A percentile compares a stretch with the other conserved stretches of the same genome.
These are phyloP conservation scores for Galeopsomyia nigrocyanea DNA, from an alignment of 2,888 invertebrate genomes.

Conservation along the genomic window DNA sequence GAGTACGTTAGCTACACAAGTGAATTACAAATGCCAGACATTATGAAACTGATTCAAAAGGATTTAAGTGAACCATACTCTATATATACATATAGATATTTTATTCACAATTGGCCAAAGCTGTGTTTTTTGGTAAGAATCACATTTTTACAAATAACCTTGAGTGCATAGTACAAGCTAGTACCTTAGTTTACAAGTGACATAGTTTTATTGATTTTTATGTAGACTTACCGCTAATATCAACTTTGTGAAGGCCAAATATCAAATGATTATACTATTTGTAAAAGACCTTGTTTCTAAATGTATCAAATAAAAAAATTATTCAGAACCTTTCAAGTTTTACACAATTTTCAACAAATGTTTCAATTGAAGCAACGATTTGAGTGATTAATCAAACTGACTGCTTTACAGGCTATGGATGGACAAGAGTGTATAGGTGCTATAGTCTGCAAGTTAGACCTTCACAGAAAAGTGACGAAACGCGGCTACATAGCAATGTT, in stretches of 20 bases:
- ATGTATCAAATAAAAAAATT: constrained; percentile 12
- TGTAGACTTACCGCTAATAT: no score
- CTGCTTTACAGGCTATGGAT: constrained; percentile 81
- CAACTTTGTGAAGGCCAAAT: no score
- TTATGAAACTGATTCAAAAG: constrained; percentile 98
- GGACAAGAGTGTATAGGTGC: constrained; percentile 93
- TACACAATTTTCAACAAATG: no score
- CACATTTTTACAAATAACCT: constrained; percentile 13
- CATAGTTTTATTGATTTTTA: no score
- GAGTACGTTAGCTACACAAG: constrained; percentile 87
- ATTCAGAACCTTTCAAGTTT: no score
- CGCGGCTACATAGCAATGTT: constrained; percentile 99
- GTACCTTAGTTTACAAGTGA: no score
- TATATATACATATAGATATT: constrained; percentile 99
- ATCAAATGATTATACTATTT: no score
- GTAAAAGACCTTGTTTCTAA: neutral
- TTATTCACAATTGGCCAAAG: constrained; percentile 99
- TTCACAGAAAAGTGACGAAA: constrained; percentile 89
- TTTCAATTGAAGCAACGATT: no score
- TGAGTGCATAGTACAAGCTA: no score
- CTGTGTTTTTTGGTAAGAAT: constrained; percentile 91
- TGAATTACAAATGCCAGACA: constrained; percentile 98
- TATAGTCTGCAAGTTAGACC: constrained; percentile 98
- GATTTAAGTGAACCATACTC: constrained; percentile 99
- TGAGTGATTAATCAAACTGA: no score